Percentiles rank a stretch among this genome's conserved stretches.
Conservation (phyloP, 2,113 vertebrate genomes). For the Otolemur garnettii region DNA sequence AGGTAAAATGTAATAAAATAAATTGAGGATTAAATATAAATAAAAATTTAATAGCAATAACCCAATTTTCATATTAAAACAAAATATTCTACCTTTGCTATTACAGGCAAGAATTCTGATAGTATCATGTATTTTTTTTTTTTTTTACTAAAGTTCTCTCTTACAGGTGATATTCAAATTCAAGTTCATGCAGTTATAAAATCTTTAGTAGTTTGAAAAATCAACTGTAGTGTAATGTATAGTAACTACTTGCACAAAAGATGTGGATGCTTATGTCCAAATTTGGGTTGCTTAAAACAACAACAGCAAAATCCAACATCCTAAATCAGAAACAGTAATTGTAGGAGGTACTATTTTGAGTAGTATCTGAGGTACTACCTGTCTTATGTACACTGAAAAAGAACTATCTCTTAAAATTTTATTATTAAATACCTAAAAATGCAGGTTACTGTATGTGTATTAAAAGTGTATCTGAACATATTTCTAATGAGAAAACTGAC, state of each 20-base stretch:
- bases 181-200: conserved; percentile 59
- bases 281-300: conserved; percentile 14
- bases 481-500: conserved; percentile 52
- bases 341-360: conserved; percentile 50
- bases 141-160: not conserved
- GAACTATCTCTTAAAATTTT: conserved; percentile 36
- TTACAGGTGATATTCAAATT: conserved; percentile 57
- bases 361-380: conserved; percentile 45
- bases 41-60: conserved; percentile 55
- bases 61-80: conserved; percentile 59
- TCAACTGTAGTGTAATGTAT: conserved; percentile 81
- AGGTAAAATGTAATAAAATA: conserved; percentile 60
- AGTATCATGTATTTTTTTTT: not conserved
- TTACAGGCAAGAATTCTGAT: not conserved
- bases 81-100: conserved; percentile 48
- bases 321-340: conserved; percentile 49
- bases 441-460: conserved; percentile 68
- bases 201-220: conserved; percentile 68
- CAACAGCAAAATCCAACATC: conserved; percentile 22
- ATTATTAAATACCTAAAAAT: conserved; percentile 69
- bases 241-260: conserved; percentile 58
- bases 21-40: conserved; percentile 59
- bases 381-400: conserved; percentile 19
- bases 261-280: not conserved
- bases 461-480: conserved; percentile 63